phyloP scores from a whole-genome alignment of 2,888 invertebrate species.

The Anorthoa munda region DNA sequence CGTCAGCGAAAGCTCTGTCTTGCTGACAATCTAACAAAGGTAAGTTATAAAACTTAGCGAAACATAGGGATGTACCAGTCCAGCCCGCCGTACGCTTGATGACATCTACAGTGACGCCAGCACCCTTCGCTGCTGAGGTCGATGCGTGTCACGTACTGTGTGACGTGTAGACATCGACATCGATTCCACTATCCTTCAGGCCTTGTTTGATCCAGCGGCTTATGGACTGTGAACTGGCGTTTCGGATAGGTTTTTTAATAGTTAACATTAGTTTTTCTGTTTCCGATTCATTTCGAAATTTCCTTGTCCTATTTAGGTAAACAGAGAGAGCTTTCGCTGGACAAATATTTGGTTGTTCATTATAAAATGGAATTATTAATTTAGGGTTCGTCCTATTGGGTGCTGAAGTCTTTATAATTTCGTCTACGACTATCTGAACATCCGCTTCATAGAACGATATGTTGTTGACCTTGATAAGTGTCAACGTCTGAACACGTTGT shows the following conservation, averaged over 20 bases:
- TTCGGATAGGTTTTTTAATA: slow-evolving; percentile 7
- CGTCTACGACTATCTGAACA: too few relatives aligned
- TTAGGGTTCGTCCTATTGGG: too few relatives aligned
- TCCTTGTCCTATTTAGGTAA: too few relatives aligned
- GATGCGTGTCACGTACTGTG: not conserved
- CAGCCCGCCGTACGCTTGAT: slow-evolving; percentile 9
- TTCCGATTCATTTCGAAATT: too few relatives aligned
- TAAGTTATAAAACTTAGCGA: slow-evolving; percentile 8
- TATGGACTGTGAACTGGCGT: slow-evolving; percentile 6
- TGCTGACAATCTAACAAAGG: not conserved
- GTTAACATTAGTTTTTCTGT: too few relatives aligned
- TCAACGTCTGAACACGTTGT: too few relatives aligned
- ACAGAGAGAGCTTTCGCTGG: too few relatives aligned
- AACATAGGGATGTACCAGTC: slow-evolving; percentile 1
- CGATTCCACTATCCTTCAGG: not conserved
- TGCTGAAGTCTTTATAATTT: too few relatives aligned
- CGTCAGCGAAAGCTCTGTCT: slow-evolving; percentile 1
- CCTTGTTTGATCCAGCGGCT: slow-evolving; percentile 8
- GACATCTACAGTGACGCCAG: slow-evolving; percentile 1
- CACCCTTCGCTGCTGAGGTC: not conserved
- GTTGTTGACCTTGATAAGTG: too few relatives aligned
- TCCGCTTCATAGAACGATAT: too few relatives aligned
- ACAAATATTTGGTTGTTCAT: too few relatives aligned
- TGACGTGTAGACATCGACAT: not conserved
- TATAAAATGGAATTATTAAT: too few relatives aligned